phyloP scores from a whole-genome alignment of 2,888 invertebrate genomes.

The Schizaphis graminum region DNA sequence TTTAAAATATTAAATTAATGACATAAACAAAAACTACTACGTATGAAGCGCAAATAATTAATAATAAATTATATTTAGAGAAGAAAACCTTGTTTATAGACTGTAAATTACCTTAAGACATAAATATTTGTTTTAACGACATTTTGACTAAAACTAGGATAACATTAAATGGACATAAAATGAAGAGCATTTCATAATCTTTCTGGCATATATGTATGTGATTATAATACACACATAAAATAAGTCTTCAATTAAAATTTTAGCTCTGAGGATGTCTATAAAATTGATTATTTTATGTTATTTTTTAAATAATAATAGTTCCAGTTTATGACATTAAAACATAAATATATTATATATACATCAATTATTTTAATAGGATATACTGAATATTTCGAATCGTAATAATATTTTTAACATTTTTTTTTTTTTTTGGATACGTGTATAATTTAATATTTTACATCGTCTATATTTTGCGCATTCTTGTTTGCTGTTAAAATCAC shows the following conservation, averaged over 20 bases:
- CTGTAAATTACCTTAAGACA: not conserved
- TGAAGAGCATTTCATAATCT: not conserved
- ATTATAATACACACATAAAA: not conserved
- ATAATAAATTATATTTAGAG: not conserved
- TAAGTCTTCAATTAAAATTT: not conserved
- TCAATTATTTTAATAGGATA: not conserved
- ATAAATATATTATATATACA: not conserved
- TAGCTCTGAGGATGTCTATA: not conserved
- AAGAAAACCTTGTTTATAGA: not conserved
- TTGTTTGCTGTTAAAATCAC: not conserved
- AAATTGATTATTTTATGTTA: not conserved
- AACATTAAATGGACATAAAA: not conserved
- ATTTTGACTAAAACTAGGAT: not conserved
- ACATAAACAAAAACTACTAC: not conserved
- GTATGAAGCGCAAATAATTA: not conserved
- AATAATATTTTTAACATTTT: not conserved
- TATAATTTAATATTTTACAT: not conserved
- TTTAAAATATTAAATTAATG: not conserved
- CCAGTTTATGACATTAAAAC: not conserved
- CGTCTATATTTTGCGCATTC: not conserved
- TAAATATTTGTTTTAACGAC: not conserved
- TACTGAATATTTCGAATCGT: not conserved
- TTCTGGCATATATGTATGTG: not conserved
- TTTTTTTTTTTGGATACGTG: not conserved
- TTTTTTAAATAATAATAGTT: not conserved